Conservation (phyloP, 1,140 invertebrate species). For the Ectropis grisescens region DNA sequence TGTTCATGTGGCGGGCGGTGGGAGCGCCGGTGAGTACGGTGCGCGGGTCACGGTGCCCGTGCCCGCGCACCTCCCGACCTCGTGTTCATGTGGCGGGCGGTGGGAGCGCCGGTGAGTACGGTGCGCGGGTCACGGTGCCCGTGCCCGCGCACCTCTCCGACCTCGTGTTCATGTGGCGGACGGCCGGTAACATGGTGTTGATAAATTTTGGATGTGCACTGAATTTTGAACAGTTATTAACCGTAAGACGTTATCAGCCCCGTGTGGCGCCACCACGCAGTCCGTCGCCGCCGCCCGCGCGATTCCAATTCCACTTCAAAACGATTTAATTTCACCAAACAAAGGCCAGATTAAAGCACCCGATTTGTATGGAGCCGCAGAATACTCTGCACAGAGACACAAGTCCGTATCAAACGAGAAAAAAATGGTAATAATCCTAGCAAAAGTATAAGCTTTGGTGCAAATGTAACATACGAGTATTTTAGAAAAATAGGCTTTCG, state of each 20-base stretch:
- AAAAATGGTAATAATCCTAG: background rate
- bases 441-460: background rate
- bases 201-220: too few species aligned
- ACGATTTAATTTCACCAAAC: constrained; percentile 50
- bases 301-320: constrained; percentile 42
- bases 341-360: constrained; percentile 33
- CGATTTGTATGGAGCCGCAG: constrained; percentile 18
- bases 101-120: too few species aligned
- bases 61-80: too few species aligned
- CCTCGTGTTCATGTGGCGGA: constrained; percentile 90
- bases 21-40: too few species aligned
- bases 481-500: background rate
- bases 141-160: constrained; percentile 85
- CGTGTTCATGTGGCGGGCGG: too few species aligned
- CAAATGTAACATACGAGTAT: background rate
- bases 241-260: too few species aligned
- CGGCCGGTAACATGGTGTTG: too few species aligned
- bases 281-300: constrained; percentile 14
- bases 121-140: too few species aligned
- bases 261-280: too few species aligned
- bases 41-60: too few species aligned
- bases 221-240: too few species aligned
- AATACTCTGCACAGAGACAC: background rate
- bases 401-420: background rate
- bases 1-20: too few species aligned